phyloP scores from a whole-genome alignment of 2,797 vertebrate species.

The Scleropages formosus region DNA sequence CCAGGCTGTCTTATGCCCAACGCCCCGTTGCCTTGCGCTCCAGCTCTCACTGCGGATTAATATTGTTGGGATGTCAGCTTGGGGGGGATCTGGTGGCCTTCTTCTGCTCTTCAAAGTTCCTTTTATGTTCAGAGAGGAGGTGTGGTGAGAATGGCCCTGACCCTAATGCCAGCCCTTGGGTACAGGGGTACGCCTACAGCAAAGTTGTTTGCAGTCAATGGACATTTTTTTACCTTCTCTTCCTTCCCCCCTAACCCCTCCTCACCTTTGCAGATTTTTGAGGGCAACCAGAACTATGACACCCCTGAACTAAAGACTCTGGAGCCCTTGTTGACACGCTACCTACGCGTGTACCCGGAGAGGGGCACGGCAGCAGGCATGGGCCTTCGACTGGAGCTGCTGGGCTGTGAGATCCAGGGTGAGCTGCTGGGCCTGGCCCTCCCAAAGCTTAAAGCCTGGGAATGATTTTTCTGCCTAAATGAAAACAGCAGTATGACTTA shows the following conservation, averaged over 20 bases:
- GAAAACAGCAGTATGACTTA: no score
- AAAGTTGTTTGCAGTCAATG: no score
- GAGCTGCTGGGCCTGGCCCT: conserved; percentile 34
- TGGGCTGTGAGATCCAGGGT: conserved; percentile 95
- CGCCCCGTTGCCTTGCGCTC: background rate
- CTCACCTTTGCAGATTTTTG: conserved; percentile 77
- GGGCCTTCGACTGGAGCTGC: conserved; percentile 87
- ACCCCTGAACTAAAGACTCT: conserved; percentile 88
- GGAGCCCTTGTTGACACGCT: conserved; percentile 82
- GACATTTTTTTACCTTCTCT: conserved; percentile 12
- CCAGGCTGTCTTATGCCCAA: background rate
- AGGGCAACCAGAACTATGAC: conserved; percentile 97
- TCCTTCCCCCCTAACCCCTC: background rate
- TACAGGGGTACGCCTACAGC: background rate
- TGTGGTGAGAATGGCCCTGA: background rate
- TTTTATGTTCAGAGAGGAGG: conserved; percentile 1
- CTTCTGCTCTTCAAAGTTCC: background rate
- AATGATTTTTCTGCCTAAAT: no score
- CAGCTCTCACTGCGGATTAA: background rate
- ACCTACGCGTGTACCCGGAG: conserved; percentile 90
- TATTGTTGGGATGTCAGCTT: conserved; percentile 1
- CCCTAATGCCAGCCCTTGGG: background rate
- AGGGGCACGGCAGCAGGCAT: conserved; percentile 85
- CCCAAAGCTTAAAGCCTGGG: no score
- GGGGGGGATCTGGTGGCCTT: background rate